Evolutionary conservation across 1,140 invertebrate genomes (phyloP), one percentile per base, ranked within the genome.

Genomic region (Zaprionus gabonicus): DNA sequence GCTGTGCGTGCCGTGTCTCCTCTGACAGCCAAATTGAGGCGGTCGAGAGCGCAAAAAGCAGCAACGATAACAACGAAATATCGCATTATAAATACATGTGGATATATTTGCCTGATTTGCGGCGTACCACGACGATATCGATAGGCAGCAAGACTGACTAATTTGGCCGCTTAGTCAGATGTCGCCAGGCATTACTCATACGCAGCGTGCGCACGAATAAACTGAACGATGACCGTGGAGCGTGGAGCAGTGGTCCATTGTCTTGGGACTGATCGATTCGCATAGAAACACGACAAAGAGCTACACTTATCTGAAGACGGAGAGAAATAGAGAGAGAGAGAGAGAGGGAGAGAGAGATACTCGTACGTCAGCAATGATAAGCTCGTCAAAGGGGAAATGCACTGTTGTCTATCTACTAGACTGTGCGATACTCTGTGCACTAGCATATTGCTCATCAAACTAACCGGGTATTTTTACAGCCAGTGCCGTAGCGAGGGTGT

Each of bases 21-120:
- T 66, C 28, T 67, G 80, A 82, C 80, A 82, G 60, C 65, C 59
- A 82, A 82, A 82, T 79, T 68, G 68, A 36, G 41, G 38, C 49
- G 27, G 56, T 17, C 28, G 51, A 38, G 28, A 9, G 60, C n/a
- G 36, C 17, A 51, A 60, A 74, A 55, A 17, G 17, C 20, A 56
- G 12, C 15, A 23, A 53, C n/a, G 9, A n/a, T 17, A 46, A 17
- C 15, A 44, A 17, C 41, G n/a, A 27, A 58, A 28, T 17, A 55
- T 55, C 23, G 17, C 17, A 17, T 9, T 49, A 49, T 20, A 49
- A 20, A 49, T 49, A 49, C n/a, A 20, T 49, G 2, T 49, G 46
- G 10, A 20, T 51, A 13, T 51, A 46, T 46, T 10, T 17, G 36
- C 36, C 36, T 46, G 20, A 23, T 41, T 34, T 41, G 31, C 9